These are phyloP conservation scores for Aurelia coerulea DNA, from an alignment of 30 jellyfish, hydroid and myxozoan genomes.

Conservation along the genomic window DNA sequence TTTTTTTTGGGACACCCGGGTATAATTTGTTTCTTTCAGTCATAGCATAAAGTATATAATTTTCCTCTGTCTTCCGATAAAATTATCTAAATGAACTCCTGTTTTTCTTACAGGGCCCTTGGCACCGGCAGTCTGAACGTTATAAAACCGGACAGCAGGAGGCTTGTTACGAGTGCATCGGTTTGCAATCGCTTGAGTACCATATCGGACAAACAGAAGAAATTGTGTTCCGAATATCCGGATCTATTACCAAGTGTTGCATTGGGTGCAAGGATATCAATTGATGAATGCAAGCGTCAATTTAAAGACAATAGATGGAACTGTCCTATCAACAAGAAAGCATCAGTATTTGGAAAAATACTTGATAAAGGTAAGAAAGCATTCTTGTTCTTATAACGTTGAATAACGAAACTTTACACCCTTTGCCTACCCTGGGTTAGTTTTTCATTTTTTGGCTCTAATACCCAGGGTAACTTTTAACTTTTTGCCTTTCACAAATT, in stretches of 20 bases:
- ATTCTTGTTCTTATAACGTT: not conserved
- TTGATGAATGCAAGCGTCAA: conserved; percentile 89
- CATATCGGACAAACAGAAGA: conserved; percentile 78
- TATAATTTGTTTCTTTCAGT: no score
- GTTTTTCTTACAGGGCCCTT: conserved; percentile 69
- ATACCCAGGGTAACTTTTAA: no score
- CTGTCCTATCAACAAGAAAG: conserved; percentile 77
- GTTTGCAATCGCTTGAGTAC: conserved; percentile 73
- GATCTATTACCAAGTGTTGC: conserved; percentile 92
- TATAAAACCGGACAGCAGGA: conserved; percentile 24
- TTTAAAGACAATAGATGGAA: conserved; percentile 87
- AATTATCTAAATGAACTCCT: no score
- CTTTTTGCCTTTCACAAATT: no score
- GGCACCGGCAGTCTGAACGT: conserved; percentile 80
- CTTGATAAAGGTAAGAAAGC: conserved; percentile 76
- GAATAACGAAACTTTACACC: no score
- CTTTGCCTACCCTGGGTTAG: no score
- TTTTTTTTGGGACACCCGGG: no score
- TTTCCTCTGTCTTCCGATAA: no score
- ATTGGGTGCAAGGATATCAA: conserved; percentile 83
- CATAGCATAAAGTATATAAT: no score
- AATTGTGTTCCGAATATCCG: conserved; percentile 82
- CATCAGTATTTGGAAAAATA: conserved; percentile 94
- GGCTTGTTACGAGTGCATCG: conserved; percentile 20
- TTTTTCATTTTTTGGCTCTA: no score